These are phyloP conservation scores for Euura saliciscinereae DNA, from an alignment of 1,140 invertebrate genomes.

Conservation along the genomic window DNA sequence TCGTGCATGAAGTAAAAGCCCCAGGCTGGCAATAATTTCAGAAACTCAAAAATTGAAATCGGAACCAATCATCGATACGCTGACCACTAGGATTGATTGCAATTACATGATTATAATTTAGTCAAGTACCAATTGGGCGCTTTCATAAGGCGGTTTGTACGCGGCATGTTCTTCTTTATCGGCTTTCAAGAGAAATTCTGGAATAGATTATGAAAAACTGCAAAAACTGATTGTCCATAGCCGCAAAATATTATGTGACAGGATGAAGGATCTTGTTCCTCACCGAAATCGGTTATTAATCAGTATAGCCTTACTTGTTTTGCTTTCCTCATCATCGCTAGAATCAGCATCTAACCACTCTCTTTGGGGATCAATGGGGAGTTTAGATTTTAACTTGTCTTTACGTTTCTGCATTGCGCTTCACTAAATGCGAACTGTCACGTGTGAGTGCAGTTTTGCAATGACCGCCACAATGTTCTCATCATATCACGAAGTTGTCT, in stretches of 20 bases:
- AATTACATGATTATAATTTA: no score
- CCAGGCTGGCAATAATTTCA: no score
- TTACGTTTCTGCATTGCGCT: conserved; percentile 42
- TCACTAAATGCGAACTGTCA: conserved; percentile 1
- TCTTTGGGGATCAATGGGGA: conserved; percentile 38
- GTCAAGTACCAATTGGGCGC: not conserved
- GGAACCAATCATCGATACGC: not conserved
- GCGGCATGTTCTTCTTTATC: not conserved
- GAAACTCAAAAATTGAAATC: not conserved
- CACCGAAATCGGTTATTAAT: no score
- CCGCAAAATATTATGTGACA: no score
- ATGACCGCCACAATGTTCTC: no score
- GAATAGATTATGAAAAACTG: not conserved
- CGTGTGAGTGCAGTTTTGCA: no score
- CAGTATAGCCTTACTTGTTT: conserved; percentile 42
- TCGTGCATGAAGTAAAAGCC: not conserved
- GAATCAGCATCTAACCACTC: conserved; percentile 54
- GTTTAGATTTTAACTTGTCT: conserved; percentile 44
- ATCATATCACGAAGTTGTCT: no score
- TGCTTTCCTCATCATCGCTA: conserved; percentile 43
- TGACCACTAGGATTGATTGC: no score
- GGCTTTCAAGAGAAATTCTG: not conserved
- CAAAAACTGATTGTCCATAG: not conserved
- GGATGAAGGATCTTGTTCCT: no score
- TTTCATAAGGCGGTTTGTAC: not conserved